phyloP scores from a whole-genome alignment of 2,888 invertebrate species.

The Ormia ochracea region DNA sequence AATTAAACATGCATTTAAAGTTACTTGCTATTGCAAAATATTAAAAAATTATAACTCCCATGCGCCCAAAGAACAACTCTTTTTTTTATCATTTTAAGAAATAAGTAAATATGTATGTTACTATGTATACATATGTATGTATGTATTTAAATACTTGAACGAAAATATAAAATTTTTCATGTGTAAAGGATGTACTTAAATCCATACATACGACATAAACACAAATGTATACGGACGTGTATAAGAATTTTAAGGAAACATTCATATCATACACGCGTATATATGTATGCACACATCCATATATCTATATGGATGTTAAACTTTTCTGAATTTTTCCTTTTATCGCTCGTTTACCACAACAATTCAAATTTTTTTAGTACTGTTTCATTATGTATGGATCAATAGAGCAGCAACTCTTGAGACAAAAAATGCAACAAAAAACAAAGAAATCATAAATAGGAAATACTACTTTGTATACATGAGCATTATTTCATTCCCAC shows the following conservation, averaged over 20 bases:
- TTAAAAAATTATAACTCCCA: no score
- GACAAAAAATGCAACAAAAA: neutral
- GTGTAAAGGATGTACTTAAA: no score
- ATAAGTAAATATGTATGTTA: no score
- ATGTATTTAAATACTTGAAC: no score
- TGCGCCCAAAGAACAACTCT: neutral
- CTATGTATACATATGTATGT: neutral
- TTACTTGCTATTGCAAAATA: no score
- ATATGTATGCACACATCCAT: neutral
- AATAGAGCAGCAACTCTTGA: slow-evolving; percentile 51
- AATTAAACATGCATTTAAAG: no score
- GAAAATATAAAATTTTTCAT: no score
- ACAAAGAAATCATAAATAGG: slow-evolving; percentile 37
- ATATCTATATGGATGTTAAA: neutral
- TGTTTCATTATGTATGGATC: slow-evolving; percentile 26
- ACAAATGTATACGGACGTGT: no score
- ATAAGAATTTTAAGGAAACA: no score
- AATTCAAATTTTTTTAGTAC: slow-evolving; percentile 9
- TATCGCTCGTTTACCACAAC: slow-evolving; percentile 18
- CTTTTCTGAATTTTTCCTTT: slow-evolving; percentile 1
- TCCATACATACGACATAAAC: no score
- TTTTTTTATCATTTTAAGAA: neutral
- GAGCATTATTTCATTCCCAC: slow-evolving; percentile 48
- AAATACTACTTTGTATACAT: slow-evolving; percentile 37
- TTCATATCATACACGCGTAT: neutral